These are phyloP conservation scores for Caracal caracal DNA, from an alignment of 2,113 vertebrate genomes.

Conservation along the genomic window DNA sequence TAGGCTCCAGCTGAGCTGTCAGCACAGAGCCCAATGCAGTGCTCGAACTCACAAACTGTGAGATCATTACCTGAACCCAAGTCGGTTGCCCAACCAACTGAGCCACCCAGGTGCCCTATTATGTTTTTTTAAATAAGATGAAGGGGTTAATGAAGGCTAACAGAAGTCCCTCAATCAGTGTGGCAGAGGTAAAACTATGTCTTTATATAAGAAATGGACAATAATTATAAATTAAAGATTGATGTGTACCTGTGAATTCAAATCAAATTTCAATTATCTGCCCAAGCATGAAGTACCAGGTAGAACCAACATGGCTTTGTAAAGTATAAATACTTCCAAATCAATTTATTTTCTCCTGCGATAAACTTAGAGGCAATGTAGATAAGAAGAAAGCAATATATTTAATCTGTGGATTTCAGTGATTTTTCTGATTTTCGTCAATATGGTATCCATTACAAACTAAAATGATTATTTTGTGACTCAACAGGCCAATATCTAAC, in stretches of 20 bases:
- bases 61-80: no score
- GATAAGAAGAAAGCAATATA: not conserved
- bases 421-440: not conserved
- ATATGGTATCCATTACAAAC: not conserved
- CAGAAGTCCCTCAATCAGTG: not conserved
- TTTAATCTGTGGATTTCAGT: not conserved
- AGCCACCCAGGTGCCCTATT: no score
- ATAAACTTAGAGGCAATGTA: not conserved
- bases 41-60: no score
- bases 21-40: no score
- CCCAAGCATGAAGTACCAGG: not conserved
- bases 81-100: no score
- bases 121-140: not conserved
- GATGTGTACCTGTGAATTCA: not conserved
- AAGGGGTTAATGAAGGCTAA: not conserved
- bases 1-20: no score
- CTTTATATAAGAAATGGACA: not conserved
- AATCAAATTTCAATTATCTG: not conserved
- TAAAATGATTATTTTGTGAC: not conserved
- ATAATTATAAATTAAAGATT: not conserved
- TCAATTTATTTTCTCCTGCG: not conserved
- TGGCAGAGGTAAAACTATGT: not conserved
- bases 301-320: not conserved
- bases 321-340: constrained; percentile 20
- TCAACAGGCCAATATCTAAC: not conserved